phyloP scores from a whole-genome alignment of 2,113 vertebrate species.

The Tetrao urogallus region DNA sequence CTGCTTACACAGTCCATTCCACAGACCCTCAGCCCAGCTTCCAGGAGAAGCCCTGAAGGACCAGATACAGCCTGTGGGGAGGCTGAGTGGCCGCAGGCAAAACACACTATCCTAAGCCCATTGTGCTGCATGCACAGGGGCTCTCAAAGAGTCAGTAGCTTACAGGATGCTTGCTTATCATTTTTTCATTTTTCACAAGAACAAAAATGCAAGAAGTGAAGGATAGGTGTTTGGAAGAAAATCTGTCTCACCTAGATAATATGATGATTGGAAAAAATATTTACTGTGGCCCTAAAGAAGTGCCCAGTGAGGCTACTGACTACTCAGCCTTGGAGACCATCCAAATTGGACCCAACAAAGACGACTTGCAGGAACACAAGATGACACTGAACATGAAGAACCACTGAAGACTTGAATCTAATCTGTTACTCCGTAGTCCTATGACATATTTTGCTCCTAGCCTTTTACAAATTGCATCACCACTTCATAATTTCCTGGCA shows the following conservation, averaged over 20 bases:
- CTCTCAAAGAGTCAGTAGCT: background rate
- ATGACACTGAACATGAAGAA: background rate
- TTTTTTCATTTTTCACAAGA: background rate
- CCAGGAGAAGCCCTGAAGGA: rapidly evolving
- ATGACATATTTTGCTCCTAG: background rate
- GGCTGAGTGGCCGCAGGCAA: background rate
- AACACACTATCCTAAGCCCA: rapidly evolving
- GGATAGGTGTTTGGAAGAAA: background rate
- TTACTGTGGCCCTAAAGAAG: background rate
- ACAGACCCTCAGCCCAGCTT: background rate
- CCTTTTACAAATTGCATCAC: background rate
- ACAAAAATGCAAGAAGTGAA: background rate
- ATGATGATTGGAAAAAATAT: rapidly evolving
- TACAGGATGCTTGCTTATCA: background rate
- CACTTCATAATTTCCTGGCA: background rate
- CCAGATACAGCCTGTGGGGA: rapidly evolving
- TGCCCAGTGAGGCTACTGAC: background rate
- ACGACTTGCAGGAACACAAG: background rate
- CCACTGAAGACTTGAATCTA: background rate
- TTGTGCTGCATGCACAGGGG: rapidly evolving
- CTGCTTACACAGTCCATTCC: background rate
- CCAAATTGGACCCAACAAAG: background rate
- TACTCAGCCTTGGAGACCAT: background rate
- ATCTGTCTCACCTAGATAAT: background rate
- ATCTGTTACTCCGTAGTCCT: background rate